Conservation (phyloP, 1,140 invertebrate species). For the Saxidomus purpurata region DNA sequence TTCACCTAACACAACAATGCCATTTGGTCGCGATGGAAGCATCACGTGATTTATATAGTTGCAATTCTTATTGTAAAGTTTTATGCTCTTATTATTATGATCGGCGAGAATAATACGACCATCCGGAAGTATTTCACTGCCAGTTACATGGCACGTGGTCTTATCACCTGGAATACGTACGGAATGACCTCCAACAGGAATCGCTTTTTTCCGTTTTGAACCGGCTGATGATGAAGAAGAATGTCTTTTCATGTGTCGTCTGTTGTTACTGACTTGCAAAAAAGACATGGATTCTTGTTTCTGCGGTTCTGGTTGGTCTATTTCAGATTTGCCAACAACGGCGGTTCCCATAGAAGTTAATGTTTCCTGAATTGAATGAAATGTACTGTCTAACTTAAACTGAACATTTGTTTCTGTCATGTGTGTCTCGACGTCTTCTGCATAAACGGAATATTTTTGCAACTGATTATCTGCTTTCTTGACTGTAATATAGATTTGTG, state of each 20-base stretch:
- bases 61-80: constrained; percentile 24
- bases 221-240: neutral
- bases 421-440: neutral
- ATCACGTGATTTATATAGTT: neutral
- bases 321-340: neutral
- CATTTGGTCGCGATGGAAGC: constrained; percentile 22
- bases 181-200: constrained; percentile 43
- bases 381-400: neutral
- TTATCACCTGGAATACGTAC: constrained; percentile 34
- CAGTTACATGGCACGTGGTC: constrained; percentile 41
- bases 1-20: neutral
- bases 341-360: neutral
- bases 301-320: neutral
- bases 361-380: neutral
- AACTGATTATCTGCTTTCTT: constrained; percentile 5
- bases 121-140: constrained; percentile 11
- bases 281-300: neutral
- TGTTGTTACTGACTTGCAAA: neutral
- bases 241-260: neutral
- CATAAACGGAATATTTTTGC: constrained; percentile 16
- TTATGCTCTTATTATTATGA: constrained; percentile 41
- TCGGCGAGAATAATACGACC: constrained; percentile 36
- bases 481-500: neutral
- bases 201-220: constrained; percentile 22
- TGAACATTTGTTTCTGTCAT: constrained; percentile 3